Conservation (phyloP, 2,797 vertebrate species). For the Rhinella marina region DNA sequence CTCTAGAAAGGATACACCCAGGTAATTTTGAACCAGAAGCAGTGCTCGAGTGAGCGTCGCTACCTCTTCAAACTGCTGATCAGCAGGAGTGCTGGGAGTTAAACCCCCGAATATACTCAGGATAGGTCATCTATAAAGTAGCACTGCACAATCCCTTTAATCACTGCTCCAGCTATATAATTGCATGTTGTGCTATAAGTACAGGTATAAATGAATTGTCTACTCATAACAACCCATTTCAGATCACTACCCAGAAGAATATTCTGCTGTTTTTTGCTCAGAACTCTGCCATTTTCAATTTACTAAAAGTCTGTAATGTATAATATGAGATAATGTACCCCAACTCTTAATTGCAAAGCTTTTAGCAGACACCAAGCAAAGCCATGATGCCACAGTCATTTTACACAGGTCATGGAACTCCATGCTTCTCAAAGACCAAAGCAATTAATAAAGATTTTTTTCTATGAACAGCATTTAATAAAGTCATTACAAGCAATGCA, state of each 20-base stretch:
- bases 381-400: neutral
- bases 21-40: too few relatives aligned
- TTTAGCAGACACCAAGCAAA: neutral
- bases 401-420: neutral
- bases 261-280: neutral
- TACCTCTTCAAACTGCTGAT: too few relatives aligned
- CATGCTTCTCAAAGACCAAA: neutral
- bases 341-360: neutral
- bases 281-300: neutral
- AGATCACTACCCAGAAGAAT: neutral
- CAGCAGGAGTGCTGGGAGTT: too few relatives aligned
- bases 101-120: too few relatives aligned
- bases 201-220: too few relatives aligned
- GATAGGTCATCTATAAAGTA: too few relatives aligned
- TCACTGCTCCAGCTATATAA: too few relatives aligned
- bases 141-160: too few relatives aligned
- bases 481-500: neutral
- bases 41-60: too few relatives aligned
- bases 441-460: neutral
- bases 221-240: too few relatives aligned
- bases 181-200: too few relatives aligned
- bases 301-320: neutral
- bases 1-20: too few relatives aligned
- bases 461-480: neutral
- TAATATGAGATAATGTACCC: neutral